Evolutionary conservation across 2,888 invertebrate species (phyloP), one percentile per base, ranked within the genome.

Genomic region (Cantharis rustica): DNA sequence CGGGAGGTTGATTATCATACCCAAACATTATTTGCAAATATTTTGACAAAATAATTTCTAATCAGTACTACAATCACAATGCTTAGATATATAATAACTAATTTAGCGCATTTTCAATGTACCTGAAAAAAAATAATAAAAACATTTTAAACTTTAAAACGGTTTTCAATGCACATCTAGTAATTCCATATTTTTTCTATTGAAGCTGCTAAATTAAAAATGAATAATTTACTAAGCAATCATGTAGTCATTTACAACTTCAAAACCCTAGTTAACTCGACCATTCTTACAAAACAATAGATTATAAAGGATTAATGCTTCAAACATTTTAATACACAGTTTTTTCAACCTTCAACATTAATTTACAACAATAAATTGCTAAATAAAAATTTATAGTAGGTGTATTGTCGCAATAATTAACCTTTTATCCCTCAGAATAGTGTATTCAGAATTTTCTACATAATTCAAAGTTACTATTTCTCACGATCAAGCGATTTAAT

Each of bases 211-310:
- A 73, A 73, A 73, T 73, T 73, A 68, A 73, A 73, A 62, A 20
- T 73, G 68, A 68, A 73, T 73, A 73, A 68, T 73, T 73, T 68
- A 73, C 61, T 7, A 13, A 26, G 27, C 47, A 72, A 66, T 72
- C 31, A 64, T 63, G 64, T 64, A 64, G 64, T 64, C 16, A 64
- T 64, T 64, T 64, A 17, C 17, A 64, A 64, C n/a, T 20, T 64
- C 64, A 64, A 64, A 64, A 64, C 64, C 20, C 11, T 64, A 64
- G 17, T 64, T 64, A 64, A 64, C 64, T 64, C 20, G 64, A 20
- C 64, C 64, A n/a, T 64, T 64, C 64, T 64, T 64, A 20, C 64
- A 64, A 64, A 64, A 64, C 64, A 64, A 64, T 64, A 64, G 64
- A 20, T 20, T 64, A 20, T 20, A 64, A 31, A 31, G 31, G n/a